phyloP scores from a whole-genome alignment of 2,113 vertebrate genomes.

The Actenoides lindsayi region DNA sequence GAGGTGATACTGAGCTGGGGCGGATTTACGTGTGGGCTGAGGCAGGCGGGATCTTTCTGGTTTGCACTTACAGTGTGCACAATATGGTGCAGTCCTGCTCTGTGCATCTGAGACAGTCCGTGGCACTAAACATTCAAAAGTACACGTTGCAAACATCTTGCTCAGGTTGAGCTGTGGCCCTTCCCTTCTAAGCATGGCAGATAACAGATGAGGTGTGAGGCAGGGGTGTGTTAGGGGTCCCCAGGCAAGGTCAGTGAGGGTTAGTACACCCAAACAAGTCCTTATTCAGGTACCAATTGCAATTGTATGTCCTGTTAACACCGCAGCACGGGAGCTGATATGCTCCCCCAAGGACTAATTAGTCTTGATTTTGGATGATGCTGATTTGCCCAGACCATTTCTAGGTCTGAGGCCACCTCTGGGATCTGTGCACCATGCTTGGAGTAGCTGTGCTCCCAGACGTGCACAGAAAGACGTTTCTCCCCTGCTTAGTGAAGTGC shows the following conservation, averaged over 20 bases:
- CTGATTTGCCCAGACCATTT: neutral
- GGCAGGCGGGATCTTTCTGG: neutral
- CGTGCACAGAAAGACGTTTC: neutral
- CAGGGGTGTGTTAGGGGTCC: neutral
- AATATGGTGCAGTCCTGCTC: neutral
- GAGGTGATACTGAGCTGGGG: neutral
- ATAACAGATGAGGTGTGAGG: neutral
- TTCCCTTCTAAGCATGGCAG: neutral
- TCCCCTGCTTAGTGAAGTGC: neutral
- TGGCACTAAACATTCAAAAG: neutral
- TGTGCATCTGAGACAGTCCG: neutral
- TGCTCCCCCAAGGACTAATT: neutral
- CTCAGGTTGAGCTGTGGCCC: neutral
- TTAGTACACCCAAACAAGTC: neutral
- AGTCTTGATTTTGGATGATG: conserved; percentile 3
- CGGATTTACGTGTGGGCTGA: neutral
- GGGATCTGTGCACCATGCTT: neutral
- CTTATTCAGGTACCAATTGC: neutral
- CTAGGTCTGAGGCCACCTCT: neutral
- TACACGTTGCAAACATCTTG: neutral
- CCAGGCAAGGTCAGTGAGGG: neutral
- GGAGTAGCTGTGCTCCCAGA: neutral
- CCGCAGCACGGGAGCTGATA: neutral
- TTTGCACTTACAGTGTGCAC: neutral
- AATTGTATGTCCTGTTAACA: neutral